Conservation (phyloP, 2,797 vertebrate genomes). For the Pseudochaenichthys georgianus region DNA sequence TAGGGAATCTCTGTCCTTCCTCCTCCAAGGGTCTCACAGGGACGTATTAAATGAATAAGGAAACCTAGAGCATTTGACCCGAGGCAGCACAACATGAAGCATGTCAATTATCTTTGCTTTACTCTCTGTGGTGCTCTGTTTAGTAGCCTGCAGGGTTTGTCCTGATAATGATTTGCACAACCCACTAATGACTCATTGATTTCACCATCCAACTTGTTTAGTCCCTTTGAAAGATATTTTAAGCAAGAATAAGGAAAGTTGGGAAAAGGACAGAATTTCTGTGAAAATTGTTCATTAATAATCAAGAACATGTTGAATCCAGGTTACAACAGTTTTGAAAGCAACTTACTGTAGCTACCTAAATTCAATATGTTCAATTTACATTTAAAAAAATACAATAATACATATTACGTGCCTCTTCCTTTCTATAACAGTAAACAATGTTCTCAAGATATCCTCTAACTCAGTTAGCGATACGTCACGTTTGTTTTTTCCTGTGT, state of each 20-base stretch:
- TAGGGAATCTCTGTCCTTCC: background rate
- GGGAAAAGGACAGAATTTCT: background rate
- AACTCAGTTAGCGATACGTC: background rate
- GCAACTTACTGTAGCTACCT: background rate
- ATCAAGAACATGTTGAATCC: no score
- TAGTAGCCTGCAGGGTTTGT: slow-evolving; percentile 66
- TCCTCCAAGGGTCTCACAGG: slow-evolving; percentile 46
- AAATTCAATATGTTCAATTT: background rate
- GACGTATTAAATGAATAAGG: slow-evolving; percentile 58
- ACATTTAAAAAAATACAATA: background rate
- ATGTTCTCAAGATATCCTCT: background rate
- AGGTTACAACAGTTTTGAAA: background rate
- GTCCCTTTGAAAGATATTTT: background rate
- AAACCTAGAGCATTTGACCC: slow-evolving; percentile 40
- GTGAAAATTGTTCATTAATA: background rate
- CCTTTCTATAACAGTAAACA: background rate
- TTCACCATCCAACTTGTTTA: slow-evolving; percentile 20
- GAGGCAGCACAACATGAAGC: slow-evolving; percentile 62
- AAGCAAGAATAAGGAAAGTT: background rate
- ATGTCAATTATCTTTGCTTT: slow-evolving; percentile 24
- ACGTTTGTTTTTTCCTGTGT: background rate
- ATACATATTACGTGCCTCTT: background rate
- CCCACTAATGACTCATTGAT: slow-evolving; percentile 45
- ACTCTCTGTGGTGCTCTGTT: slow-evolving; percentile 54
- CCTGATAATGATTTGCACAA: slow-evolving; percentile 54